Percentiles rank a stretch among this genome's conserved stretches.
These are phyloP conservation scores for Lycocerus yunnanus DNA, from an alignment of 2,888 invertebrate genomes.

Conservation along the genomic window DNA sequence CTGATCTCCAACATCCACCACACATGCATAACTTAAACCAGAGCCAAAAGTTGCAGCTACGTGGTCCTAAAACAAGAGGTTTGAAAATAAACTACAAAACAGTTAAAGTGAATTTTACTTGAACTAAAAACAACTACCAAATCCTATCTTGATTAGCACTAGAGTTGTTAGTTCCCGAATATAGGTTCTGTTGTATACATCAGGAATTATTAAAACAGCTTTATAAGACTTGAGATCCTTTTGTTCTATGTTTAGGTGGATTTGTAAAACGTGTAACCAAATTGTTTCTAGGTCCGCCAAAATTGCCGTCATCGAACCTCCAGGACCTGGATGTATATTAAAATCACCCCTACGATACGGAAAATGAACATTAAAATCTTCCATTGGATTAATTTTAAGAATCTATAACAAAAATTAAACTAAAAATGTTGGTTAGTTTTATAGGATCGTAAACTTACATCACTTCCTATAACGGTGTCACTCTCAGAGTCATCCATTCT, in stretches of 20 bases:
- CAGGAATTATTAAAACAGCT: slow-evolving; percentile 87
- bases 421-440: slow-evolving; percentile 2
- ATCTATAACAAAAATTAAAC: slow-evolving; percentile 53
- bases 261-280: slow-evolving; percentile 81
- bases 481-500: slow-evolving; percentile 67
- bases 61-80: slow-evolving; percentile 67
- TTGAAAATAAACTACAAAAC: slow-evolving; percentile 11
- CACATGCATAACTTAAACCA: slow-evolving; percentile 85
- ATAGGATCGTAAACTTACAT: slow-evolving; percentile 57
- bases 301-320: slow-evolving; percentile 84
- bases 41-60: slow-evolving; percentile 86
- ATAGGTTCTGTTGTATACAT: slow-evolving; percentile 85
- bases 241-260: slow-evolving; percentile 74
- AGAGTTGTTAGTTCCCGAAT: slow-evolving; percentile 83
- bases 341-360: slow-evolving; percentile 87
- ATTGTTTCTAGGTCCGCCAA: slow-evolving; percentile 85
- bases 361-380: slow-evolving; percentile 86
- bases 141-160: slow-evolving; percentile 79
- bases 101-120: slow-evolving; percentile 57
- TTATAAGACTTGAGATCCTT: slow-evolving; percentile 76
- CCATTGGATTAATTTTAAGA: slow-evolving; percentile 67
- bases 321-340: slow-evolving; percentile 80
- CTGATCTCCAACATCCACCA: slow-evolving; percentile 94
- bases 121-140: slow-evolving; percentile 84
- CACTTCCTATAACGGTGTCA: slow-evolving; percentile 76